Evolutionary conservation across 2,797 vertebrate species (phyloP), one percentile per base, ranked within the genome.

Genomic region (Dipus sagitta): DNA sequence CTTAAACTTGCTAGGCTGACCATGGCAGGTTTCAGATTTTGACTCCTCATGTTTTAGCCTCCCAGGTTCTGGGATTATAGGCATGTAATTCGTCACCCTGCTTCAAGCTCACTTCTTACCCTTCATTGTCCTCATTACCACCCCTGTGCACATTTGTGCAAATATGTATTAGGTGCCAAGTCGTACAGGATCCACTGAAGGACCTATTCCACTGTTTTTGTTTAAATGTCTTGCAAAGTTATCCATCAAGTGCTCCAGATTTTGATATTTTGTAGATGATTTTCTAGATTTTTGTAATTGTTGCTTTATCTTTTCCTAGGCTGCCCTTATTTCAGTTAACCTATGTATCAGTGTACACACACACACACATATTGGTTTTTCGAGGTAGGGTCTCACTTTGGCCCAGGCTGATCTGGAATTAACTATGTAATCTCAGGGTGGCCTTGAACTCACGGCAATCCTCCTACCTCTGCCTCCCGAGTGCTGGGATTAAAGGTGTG

Each of bases 191-290:
- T 91, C 79, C 30, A 74, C 10, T 54, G 78, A 78, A 91, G 47
- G 26, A 71, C 83, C 86, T 85, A 38, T 88, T 76, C 26, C 14
- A 92, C 6, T 52, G 47, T 75, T 91, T 90, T 78, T 52, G 47
- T 67, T 90, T 85, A 93, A 87, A 91, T 14, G 18, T 84, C 2
- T 84, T 26, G 1, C 3, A 71, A 17, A 88, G 47, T 90, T 89
- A 23, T 77, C 17, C 13, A 58, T 95, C 47, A 60, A 3, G 67
- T 64, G 38, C 38, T 38, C 17, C 54, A 28, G 24, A 47, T 58
- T 84, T 94, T 87, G 77, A 32, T 71, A 38, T 34, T 88, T 87
- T 78, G 71, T 88, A 62, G 78, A 80, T 67, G 2, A 64, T 60
- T 85, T 91, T 79, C 38, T 70, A 26, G 28, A 17, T 52, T 90